phyloP scores from a whole-genome alignment of 2,113 vertebrate species.

The Hippocampus comes region DNA sequence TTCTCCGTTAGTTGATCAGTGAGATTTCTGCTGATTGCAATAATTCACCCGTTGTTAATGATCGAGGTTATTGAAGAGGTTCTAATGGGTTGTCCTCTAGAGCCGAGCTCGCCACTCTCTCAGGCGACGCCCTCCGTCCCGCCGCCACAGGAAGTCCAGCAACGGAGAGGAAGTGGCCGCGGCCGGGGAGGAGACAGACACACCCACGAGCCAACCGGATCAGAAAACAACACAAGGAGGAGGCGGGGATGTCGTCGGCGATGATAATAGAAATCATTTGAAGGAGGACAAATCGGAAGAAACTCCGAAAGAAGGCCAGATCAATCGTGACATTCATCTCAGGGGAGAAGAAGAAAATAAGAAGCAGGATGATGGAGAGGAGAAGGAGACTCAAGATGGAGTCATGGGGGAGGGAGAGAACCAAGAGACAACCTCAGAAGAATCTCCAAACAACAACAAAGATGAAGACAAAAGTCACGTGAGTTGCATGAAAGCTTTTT shows the following conservation, averaged over 20 bases:
- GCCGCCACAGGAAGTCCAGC: conserved; percentile 62
- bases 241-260: not conserved
- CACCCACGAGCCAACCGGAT: not conserved
- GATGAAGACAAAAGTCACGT: conserved; percentile 3
- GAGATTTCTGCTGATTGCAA: too few relatives aligned
- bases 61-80: not conserved
- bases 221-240: not conserved
- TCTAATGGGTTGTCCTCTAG: conserved; percentile 35
- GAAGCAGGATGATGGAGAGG: conserved; percentile 1
- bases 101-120: conserved; percentile 66
- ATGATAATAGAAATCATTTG: not conserved
- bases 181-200: conserved; percentile 9
- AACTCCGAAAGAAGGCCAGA: not conserved
- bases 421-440: not conserved
- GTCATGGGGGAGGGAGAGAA: not conserved
- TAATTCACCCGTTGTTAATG: not conserved
- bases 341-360: conserved; percentile 4
- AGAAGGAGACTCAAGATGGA: not conserved
- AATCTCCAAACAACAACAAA: not conserved
- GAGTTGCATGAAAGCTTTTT: not conserved
- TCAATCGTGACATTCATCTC: not conserved
- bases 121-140: conserved; percentile 68
- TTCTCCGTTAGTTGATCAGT: not conserved
- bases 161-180: conserved; percentile 37
- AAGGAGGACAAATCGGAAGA: not conserved